phyloP scores from a whole-genome alignment of 64 coral and sea anemone species.

The Stichodactyla helianthus region DNA sequence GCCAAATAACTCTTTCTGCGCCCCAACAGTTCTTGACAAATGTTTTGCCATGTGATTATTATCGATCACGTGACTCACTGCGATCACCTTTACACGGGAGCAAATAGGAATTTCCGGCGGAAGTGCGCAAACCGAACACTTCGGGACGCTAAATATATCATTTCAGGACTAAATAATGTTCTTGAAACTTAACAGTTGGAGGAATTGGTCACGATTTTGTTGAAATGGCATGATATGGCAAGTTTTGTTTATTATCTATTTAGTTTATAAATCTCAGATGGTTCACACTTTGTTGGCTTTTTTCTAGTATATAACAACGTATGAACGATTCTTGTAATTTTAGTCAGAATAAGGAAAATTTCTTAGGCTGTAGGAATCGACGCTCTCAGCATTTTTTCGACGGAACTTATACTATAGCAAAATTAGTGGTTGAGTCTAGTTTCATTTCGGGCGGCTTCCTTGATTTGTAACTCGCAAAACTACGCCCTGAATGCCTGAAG shows the following conservation, averaged over 20 bases:
- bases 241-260: too few species aligned
- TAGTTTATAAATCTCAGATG: too few species aligned
- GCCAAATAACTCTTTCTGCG: not conserved
- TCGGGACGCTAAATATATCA: not conserved
- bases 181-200: not conserved
- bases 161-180: not conserved
- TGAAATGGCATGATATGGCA: too few species aligned
- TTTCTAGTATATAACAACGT: not conserved
- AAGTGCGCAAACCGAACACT: not conserved
- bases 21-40: slow-evolving; percentile 5
- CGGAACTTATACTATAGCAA: too few species aligned
- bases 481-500: not conserved
- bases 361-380: too few species aligned
- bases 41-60: slow-evolving; percentile 27
- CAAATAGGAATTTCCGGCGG: slow-evolving; percentile 20
- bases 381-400: too few species aligned
- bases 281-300: not conserved
- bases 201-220: not conserved
- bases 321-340: too few species aligned
- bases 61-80: slow-evolving; percentile 12
- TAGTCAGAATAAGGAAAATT: too few species aligned
- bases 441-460: not conserved
- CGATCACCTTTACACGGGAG: not conserved
- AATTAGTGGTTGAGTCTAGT: too few species aligned
- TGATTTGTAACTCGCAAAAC: not conserved